These are phyloP conservation scores for Menura novaehollandiae DNA, from an alignment of 2,113 vertebrate species.

Conservation along the genomic window DNA sequence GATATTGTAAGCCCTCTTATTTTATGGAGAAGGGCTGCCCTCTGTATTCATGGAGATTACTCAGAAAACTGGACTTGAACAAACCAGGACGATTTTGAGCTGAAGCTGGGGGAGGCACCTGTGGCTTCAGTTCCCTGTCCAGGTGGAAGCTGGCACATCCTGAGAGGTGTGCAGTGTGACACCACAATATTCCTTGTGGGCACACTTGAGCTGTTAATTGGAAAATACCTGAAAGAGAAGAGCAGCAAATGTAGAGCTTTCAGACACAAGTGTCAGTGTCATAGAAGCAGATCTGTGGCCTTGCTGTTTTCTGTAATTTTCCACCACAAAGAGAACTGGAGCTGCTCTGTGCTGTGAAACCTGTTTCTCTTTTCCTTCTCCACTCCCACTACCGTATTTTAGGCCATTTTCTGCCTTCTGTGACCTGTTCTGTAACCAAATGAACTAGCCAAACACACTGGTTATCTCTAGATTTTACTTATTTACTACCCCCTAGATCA, in stretches of 20 bases:
- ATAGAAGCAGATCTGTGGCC: background rate
- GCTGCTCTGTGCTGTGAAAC: background rate
- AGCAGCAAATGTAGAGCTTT: background rate
- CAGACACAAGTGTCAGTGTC: background rate
- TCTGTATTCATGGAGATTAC: background rate
- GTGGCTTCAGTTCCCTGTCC: background rate
- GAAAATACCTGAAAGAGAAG: background rate
- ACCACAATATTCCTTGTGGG: background rate
- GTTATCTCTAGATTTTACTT: background rate
- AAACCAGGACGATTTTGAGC: background rate
- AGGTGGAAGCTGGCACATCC: background rate
- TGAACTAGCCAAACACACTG: background rate
- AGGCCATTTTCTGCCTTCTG: background rate
- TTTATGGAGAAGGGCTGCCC: background rate
- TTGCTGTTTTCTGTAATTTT: slow-evolving; percentile 27
- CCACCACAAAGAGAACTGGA: background rate
- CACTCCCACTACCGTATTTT: background rate
- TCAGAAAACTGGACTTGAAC: background rate
- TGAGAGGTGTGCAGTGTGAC: background rate
- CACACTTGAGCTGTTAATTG: background rate
- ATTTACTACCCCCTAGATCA: background rate
- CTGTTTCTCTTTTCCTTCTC: background rate
- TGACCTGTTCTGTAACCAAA: background rate
- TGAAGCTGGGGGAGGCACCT: background rate
- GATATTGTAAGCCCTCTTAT: background rate